These are phyloP conservation scores for Mycalesis mineus DNA, from an alignment of 2,888 invertebrate species.

Conservation along the genomic window DNA sequence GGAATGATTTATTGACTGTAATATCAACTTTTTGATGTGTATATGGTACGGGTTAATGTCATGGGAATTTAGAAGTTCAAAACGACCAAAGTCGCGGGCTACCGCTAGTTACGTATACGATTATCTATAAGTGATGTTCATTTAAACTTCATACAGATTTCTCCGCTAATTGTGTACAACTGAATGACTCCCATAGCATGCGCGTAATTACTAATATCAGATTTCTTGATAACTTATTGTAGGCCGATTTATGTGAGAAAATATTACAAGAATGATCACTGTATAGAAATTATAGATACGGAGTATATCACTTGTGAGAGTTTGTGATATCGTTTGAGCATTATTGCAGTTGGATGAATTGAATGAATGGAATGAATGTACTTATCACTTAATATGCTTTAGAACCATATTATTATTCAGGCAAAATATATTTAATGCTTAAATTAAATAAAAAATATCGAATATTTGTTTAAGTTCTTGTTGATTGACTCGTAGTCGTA, in stretches of 20 bases:
- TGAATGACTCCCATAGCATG: constrained; percentile 33
- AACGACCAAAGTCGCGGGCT: too few species aligned
- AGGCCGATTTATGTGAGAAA: constrained; percentile 29
- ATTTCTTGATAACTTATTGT: constrained; percentile 29
- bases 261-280: constrained; percentile 10
- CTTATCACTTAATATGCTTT: too few species aligned
- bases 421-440: too few species aligned
- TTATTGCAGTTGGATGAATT: background rate
- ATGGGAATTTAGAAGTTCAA: too few species aligned
- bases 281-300: constrained; percentile 11
- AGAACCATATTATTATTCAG: too few species aligned
- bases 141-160: constrained; percentile 28
- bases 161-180: constrained; percentile 31
- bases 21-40: too few species aligned
- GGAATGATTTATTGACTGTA: too few species aligned
- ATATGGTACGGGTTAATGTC: too few species aligned
- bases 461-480: too few species aligned
- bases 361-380: background rate
- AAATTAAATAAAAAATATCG: too few species aligned
- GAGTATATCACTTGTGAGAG: constrained; percentile 24
- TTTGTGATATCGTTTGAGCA: background rate
- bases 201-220: constrained; percentile 23
- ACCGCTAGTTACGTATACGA: too few species aligned
- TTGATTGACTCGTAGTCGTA: too few species aligned
- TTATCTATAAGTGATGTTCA: constrained; percentile 1